Percentiles rank a stretch among this genome's conserved stretches.
phyloP scores from a whole-genome alignment of 2,113 vertebrate genomes.

The Chrysochloris asiatica region DNA sequence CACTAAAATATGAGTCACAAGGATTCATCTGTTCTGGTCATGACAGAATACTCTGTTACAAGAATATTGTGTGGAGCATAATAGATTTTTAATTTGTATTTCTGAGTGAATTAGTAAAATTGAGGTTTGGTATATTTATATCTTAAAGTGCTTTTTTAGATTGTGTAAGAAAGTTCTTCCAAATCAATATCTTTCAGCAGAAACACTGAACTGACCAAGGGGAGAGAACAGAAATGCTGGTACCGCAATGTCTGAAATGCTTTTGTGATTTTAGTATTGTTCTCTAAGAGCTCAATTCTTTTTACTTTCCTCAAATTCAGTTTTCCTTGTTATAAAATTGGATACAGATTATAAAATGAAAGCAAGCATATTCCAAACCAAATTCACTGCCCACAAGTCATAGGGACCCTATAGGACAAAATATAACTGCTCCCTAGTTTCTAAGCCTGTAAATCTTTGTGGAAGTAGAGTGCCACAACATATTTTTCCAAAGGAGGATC shows the following conservation, averaged over 20 bases:
- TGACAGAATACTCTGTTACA: accelerated
- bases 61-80: neutral
- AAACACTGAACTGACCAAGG: neutral
- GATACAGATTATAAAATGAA: neutral
- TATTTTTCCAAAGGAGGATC: too few species aligned
- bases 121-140: neutral
- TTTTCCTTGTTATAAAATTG: neutral
- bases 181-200: neutral
- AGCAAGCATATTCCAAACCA: too few species aligned
- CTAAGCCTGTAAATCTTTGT: too few species aligned
- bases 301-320: neutral
- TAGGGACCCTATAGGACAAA: too few species aligned
- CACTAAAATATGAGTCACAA: neutral
- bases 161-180: neutral
- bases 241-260: accelerated
- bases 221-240: neutral
- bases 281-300: neutral
- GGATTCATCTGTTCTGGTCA: neutral
- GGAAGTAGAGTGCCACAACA: too few species aligned
- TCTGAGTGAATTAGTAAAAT: neutral
- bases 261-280: neutral
- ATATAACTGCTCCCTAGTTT: too few species aligned
- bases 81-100: neutral
- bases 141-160: neutral
- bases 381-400: too few species aligned